Conservation (phyloP, 2,797 vertebrate species). For the Nyctibius grandis region DNA sequence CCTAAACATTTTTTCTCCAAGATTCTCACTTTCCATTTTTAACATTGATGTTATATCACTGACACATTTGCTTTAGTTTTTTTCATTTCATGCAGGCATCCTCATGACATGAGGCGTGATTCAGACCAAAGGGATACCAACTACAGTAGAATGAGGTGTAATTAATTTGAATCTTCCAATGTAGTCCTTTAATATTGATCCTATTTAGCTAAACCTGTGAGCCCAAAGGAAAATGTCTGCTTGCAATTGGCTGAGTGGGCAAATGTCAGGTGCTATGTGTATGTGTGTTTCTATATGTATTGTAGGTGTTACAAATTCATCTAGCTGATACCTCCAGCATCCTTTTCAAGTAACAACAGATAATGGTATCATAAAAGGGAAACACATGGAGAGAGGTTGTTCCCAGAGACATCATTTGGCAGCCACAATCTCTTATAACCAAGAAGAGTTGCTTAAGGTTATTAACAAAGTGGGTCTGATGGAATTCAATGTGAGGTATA, state of each 20-base stretch:
- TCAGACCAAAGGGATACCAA: background rate
- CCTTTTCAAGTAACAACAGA: background rate
- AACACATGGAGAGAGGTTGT: background rate
- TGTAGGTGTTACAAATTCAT: background rate
- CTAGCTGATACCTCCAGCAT: background rate
- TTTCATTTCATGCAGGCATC: background rate
- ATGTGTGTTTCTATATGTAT: background rate
- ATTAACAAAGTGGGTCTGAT: background rate
- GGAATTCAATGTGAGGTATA: background rate
- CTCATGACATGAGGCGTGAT: background rate
- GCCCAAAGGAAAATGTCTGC: background rate
- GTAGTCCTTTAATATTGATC: background rate
- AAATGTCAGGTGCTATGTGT: fast-evolving
- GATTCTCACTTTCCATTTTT: background rate
- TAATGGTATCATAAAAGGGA: background rate
- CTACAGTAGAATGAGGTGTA: background rate
- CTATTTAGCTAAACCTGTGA: background rate
- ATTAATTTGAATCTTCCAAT: background rate
- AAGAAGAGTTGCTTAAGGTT: background rate
- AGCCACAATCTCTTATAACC: background rate
- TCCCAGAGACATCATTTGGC: background rate
- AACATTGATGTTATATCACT: background rate
- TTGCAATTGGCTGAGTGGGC: background rate
- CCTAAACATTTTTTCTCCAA: background rate
- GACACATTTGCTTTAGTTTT: background rate